phyloP scores from a whole-genome alignment of 2,797 vertebrate species.

The Bryconaethiops microstoma region DNA sequence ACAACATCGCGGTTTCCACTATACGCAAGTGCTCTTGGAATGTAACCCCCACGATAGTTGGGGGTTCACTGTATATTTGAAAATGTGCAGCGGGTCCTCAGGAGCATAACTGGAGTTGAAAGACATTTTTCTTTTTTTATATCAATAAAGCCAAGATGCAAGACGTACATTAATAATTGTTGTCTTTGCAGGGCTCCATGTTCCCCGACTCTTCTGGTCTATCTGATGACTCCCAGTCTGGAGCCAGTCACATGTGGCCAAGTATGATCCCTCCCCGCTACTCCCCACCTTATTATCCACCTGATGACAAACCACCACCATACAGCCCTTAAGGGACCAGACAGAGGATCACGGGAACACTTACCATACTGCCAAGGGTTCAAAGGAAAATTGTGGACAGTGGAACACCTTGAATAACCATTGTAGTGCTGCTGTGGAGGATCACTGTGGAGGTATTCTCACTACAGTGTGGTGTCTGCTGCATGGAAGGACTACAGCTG shows the following conservation, averaged over 20 bases:
- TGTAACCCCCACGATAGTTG: too few relatives aligned
- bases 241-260: constrained; percentile 93
- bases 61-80: too few relatives aligned
- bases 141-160: neutral
- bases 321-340: constrained; percentile 85
- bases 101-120: too few relatives aligned
- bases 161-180: neutral
- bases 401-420: constrained; percentile 32
- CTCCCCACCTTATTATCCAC: constrained; percentile 92
- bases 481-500: constrained; percentile 24
- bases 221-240: constrained; percentile 93
- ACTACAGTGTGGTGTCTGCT: neutral
- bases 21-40: too few relatives aligned
- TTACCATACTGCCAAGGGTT: constrained; percentile 14
- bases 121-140: too few relatives aligned
- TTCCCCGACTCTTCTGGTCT: constrained; percentile 88
- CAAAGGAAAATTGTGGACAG: constrained; percentile 10
- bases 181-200: constrained; percentile 82
- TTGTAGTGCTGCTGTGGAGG: constrained; percentile 41
- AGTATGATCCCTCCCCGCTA: constrained; percentile 90
- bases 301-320: constrained; percentile 96
- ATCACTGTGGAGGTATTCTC: neutral
- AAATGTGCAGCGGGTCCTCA: too few relatives aligned
- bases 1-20: too few relatives aligned
- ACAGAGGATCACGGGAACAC: neutral